Percentiles rank a stretch among this genome's conserved stretches.
These are phyloP conservation scores for Bryconaethiops microstoma DNA, from an alignment of 2,797 vertebrate species.

Conservation along the genomic window DNA sequence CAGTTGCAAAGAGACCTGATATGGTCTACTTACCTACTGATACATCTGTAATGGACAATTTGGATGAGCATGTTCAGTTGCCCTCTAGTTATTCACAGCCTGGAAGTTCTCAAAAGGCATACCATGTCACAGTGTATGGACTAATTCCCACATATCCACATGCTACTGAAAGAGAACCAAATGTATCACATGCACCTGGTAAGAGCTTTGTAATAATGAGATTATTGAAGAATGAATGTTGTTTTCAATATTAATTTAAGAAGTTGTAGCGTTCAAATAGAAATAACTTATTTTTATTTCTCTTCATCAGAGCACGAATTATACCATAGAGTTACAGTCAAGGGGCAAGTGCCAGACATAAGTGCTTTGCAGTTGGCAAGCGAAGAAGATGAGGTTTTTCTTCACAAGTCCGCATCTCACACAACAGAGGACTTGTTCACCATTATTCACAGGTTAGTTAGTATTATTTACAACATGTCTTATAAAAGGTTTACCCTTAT, in stretches of 20 bases:
- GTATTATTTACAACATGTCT: too few relatives aligned
- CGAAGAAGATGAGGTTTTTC: slow-evolving; percentile 80
- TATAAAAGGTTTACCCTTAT: too few relatives aligned
- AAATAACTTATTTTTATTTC: background rate
- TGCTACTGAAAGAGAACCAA: slow-evolving; percentile 40
- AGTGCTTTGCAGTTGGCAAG: slow-evolving; percentile 59
- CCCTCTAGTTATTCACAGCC: slow-evolving; percentile 33
- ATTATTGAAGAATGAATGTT: background rate
- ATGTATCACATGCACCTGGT: slow-evolving; percentile 72
- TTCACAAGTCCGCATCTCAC: slow-evolving; percentile 68
- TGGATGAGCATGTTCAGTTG: slow-evolving; percentile 2
- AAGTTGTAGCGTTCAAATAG: background rate
- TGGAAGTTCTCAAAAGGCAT: slow-evolving; percentile 46
- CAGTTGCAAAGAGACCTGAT: slow-evolving; percentile 83
- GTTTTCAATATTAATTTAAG: background rate
- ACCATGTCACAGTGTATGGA: slow-evolving; percentile 55
- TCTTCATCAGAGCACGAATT: slow-evolving; percentile 39
- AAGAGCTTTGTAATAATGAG: slow-evolving; percentile 62
- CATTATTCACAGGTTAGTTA: slow-evolving; percentile 83
- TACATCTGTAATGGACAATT: slow-evolving; percentile 12
- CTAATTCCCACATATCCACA: slow-evolving; percentile 43
- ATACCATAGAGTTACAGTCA: slow-evolving; percentile 23
- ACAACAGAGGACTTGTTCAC: slow-evolving; percentile 88
- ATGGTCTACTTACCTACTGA: slow-evolving; percentile 71
- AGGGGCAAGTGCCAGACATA: slow-evolving; percentile 47